A percentile compares a stretch with the other conserved stretches of the same genome.
These are phyloP conservation scores for Nudaria mundana DNA, from an alignment of 2,888 invertebrate species.

Conservation along the genomic window DNA sequence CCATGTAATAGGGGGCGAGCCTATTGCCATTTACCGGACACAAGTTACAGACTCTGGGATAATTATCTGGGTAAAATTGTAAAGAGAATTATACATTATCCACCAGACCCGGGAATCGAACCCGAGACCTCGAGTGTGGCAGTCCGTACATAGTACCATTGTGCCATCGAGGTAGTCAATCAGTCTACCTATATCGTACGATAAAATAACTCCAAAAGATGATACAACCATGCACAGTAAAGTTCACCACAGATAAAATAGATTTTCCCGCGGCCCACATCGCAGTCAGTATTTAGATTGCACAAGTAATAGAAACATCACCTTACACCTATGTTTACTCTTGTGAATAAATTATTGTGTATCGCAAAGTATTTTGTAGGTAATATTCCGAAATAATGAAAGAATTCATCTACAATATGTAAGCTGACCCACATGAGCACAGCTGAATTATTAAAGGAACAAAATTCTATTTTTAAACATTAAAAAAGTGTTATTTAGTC, in stretches of 20 bases:
- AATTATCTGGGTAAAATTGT: too few species aligned
- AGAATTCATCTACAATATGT: constrained; percentile 28
- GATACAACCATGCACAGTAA: too few species aligned
- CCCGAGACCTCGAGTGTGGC: too few species aligned
- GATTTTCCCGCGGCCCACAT: background rate
- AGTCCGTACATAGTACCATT: too few species aligned
- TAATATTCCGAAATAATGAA: constrained; percentile 29
- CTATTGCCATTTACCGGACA: too few species aligned
- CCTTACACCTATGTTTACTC: constrained; percentile 19
- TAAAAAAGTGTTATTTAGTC: too few species aligned
- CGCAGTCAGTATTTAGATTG: constrained; percentile 3
- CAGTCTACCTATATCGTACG: background rate
- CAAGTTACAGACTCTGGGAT: too few species aligned
- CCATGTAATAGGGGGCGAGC: too few species aligned
- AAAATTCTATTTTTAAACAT: constrained; percentile 23
- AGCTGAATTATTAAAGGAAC: constrained; percentile 7
- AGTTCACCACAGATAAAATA: background rate
- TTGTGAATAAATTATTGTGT: constrained; percentile 27
- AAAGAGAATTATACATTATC: too few species aligned
- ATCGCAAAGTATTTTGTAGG: constrained; percentile 24
- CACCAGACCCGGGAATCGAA: too few species aligned
- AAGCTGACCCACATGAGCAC: constrained; percentile 28
- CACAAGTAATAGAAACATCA: constrained; percentile 26
- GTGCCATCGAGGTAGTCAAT: background rate
- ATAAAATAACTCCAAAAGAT: too few species aligned